Conservation (phyloP, 53 echinoderm and acorn worm genomes). For the Actinopyga echinites region DNA sequence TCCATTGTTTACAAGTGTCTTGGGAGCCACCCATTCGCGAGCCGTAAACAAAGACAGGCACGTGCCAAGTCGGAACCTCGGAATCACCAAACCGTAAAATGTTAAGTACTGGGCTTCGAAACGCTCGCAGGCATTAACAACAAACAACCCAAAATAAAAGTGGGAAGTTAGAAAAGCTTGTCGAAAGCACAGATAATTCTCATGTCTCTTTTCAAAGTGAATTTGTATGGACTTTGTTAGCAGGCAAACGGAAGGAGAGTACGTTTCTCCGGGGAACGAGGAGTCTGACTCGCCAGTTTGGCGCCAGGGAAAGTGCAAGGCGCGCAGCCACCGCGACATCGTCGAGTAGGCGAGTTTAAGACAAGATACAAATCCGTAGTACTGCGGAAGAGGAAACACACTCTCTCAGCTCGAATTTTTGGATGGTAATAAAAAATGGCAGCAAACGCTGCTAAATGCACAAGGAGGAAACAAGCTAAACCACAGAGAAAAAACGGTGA, state of each 20-base stretch:
- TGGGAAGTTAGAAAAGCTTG: constrained; percentile 29
- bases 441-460: constrained; percentile 34
- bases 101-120: constrained; percentile 35
- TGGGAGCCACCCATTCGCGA: constrained; percentile 27
- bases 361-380: constrained; percentile 2
- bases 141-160: constrained; percentile 26
- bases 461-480: constrained; percentile 68
- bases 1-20: constrained; percentile 46
- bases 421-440: constrained; percentile 26
- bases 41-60: constrained; percentile 46
- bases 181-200: constrained; percentile 35
- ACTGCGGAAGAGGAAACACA: constrained; percentile 30
- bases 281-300: constrained; percentile 23
- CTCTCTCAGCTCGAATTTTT: constrained; percentile 2
- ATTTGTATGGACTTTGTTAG: constrained; percentile 42
- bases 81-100: constrained; percentile 39
- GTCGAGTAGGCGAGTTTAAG: constrained; percentile 8
- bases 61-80: constrained; percentile 44
- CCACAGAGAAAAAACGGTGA: constrained; percentile 61
- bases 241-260: constrained; percentile 44
- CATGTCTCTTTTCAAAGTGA: constrained; percentile 42
- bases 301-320: constrained; percentile 44
- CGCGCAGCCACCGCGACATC: constrained; percentile 10
- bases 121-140: constrained; percentile 38
- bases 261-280: constrained; percentile 39